Evolutionary conservation across 1,140 invertebrate species (phyloP), one percentile per base, ranked within the genome.

Genomic region (Meloidogyne floridensis): DNA sequence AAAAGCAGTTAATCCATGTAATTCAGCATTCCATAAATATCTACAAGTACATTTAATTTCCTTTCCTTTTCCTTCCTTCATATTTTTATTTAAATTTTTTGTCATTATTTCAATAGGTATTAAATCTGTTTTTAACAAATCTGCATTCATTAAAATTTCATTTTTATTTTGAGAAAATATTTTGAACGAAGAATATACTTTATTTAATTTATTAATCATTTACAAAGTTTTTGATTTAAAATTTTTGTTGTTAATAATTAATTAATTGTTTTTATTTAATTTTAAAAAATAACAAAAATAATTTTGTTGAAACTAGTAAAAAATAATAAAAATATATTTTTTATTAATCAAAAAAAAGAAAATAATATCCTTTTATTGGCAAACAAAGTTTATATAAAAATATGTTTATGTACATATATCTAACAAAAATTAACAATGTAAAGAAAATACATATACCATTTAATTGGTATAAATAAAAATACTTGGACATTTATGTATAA

Each of bases 21-120:
- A 43, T 80, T 84, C 83, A 54, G 65, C 42, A 47, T 84, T 84
- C 83, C 83, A 84, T 56, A 84, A n/a, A 74, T 43, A 81, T 15
- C 80, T 56, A 59, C 80, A 81, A 20, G 73, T 77, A 72, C 80
- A 81, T 65, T 81, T 81, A 9, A 15, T 59, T 15, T 59, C 56
- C 13, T 15, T 59, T 59, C 15, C 15, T 4, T 9, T 15, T 59
- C 15, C 15, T 59, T 59, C 6, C 3, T 59, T 59, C 15, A 15
- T 59, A 59, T 59, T 59, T 59, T 59, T 6, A 4, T 59, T 15
- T 15, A 15, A 59, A 32, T 32, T 32, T 15, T 2, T 15, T 59
- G 56, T 59, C 15, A 15, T 11, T 4, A 15, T 15, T 59, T 59
- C 15, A 59, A 15, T 75, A 42, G 32, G 32, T 56, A 75, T 32